phyloP scores from a whole-genome alignment of 2,797 vertebrate genomes.

The Notolabrus celidotus region DNA sequence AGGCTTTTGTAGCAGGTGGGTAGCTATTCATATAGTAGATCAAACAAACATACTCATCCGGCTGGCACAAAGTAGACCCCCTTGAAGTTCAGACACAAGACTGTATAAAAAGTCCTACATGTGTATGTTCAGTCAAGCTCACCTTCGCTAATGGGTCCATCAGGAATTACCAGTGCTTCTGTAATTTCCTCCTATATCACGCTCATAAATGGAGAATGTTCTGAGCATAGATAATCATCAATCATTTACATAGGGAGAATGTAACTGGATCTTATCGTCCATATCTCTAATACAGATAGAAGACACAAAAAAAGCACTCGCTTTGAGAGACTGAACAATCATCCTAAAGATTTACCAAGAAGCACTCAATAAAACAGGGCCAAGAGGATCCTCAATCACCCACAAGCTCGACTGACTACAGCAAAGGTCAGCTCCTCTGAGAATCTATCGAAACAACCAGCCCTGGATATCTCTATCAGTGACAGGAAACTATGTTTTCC shows the following conservation, averaged over 20 bases:
- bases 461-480: constrained; percentile 60
- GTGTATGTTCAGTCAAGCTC: constrained; percentile 45
- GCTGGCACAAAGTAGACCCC: background rate
- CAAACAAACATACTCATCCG: constrained; percentile 25
- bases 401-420: constrained; percentile 33
- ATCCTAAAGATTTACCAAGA: constrained; percentile 50
- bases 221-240: constrained; percentile 40
- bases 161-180: constrained; percentile 33
- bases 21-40: constrained; percentile 35
- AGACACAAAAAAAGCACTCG: background rate
- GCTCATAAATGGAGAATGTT: constrained; percentile 40
- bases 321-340: constrained; percentile 20
- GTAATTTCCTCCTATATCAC: constrained; percentile 23
- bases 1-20: constrained; percentile 58
- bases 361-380: constrained; percentile 50
- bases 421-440: constrained; percentile 75
- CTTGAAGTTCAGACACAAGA: constrained; percentile 12
- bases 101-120: background rate
- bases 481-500: constrained; percentile 62
- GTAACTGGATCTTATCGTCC: constrained; percentile 12
- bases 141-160: constrained; percentile 23
- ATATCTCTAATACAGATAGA: background rate
- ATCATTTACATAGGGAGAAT: constrained; percentile 29
- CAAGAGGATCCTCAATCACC: constrained; percentile 60
- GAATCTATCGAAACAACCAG: constrained; percentile 50